These are phyloP conservation scores for Bembecia ichneumoniformis DNA, from an alignment of 2,888 invertebrate genomes.

Conservation along the genomic window DNA sequence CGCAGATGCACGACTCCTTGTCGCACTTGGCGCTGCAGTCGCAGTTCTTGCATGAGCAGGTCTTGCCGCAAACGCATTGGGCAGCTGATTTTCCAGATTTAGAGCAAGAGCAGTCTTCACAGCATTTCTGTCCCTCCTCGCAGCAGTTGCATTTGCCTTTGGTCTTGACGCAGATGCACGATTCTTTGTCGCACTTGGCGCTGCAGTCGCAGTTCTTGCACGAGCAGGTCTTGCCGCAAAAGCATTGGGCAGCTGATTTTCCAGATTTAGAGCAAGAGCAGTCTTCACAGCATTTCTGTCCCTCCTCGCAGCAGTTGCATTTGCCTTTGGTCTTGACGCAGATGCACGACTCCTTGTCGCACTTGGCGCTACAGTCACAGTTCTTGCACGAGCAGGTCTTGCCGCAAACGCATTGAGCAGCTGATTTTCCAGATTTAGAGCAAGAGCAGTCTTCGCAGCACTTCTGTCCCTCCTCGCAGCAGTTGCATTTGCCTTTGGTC, in stretches of 20 bases:
- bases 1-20: conserved; percentile 16
- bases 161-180: background rate
- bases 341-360: conserved; percentile 4
- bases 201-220: too few relatives aligned
- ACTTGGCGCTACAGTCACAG: background rate
- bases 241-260: background rate
- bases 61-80: background rate
- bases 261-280: conserved; percentile 2
- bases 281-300: conserved; percentile 10
- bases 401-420: background rate
- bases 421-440: conserved; percentile 3
- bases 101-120: background rate
- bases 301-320: conserved; percentile 12
- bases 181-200: background rate
- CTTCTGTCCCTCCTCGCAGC: conserved; percentile 16
- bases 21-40: conserved; percentile 9
- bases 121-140: background rate
- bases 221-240: background rate
- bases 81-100: background rate
- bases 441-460: conserved; percentile 25
- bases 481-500: conserved; percentile 17
- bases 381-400: background rate
- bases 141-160: background rate
- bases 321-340: conserved; percentile 13
- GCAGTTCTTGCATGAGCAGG: background rate